Conservation (phyloP, 2,797 vertebrate species). For the Alexandromys oeconomus region DNA sequence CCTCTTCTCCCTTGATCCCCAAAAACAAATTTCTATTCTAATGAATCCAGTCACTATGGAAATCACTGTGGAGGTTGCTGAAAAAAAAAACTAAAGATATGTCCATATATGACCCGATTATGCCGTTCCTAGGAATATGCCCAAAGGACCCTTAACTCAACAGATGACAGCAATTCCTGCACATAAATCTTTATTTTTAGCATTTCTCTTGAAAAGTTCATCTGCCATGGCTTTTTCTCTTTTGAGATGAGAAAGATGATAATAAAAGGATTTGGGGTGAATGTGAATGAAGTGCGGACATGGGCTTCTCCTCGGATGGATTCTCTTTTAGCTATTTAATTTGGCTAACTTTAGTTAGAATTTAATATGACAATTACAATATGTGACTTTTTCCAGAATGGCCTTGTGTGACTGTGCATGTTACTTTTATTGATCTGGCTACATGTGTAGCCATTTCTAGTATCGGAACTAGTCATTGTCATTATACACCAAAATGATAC, state of each 20-base stretch:
- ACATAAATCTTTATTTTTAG: background rate
- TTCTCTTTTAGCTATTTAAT: background rate
- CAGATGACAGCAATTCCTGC: background rate
- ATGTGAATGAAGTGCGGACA: background rate
- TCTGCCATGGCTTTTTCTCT: background rate
- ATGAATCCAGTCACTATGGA: background rate
- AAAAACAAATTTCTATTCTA: background rate
- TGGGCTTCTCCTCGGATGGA: background rate
- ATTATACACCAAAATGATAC: background rate
- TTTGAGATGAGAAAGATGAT: background rate
- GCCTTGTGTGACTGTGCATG: background rate
- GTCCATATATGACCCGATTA: background rate
- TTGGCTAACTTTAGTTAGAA: background rate
- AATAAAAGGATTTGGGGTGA: background rate
- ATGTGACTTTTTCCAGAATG: background rate
- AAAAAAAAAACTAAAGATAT: background rate
- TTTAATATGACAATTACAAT: background rate
- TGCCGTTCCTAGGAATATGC: background rate
- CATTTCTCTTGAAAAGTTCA: background rate
- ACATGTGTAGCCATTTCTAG: background rate
- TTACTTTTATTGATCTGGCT: background rate
- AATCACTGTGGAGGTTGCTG: background rate
- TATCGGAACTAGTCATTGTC: background rate
- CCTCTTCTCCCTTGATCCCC: background rate
- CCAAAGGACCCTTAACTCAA: background rate